phyloP scores from a whole-genome alignment of 2,888 invertebrate species.

The Drosophila mulleri region DNA sequence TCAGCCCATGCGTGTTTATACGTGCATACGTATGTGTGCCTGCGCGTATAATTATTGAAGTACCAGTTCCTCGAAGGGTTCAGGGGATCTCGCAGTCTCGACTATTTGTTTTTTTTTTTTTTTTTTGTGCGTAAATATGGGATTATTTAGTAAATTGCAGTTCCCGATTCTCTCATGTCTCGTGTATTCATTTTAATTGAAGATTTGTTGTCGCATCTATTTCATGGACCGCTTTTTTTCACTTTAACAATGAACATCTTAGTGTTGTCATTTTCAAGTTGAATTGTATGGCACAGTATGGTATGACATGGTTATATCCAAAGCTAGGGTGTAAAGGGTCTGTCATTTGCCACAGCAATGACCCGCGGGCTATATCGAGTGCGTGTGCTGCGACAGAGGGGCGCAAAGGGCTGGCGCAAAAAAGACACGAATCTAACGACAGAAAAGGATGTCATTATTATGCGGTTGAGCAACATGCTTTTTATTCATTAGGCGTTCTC shows the following conservation, averaged over 20 bases:
- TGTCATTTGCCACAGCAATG: constrained; percentile 45
- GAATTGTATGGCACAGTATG: constrained; percentile 56
- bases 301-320: constrained; percentile 48
- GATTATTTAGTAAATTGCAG: constrained; percentile 66
- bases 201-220: constrained; percentile 58
- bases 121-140: constrained; percentile 60
- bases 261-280: constrained; percentile 75
- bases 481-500: constrained; percentile 61
- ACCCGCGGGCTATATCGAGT: constrained; percentile 56
- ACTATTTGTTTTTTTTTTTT: too few species aligned
- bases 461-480: constrained; percentile 79
- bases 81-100: too few species aligned
- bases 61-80: too few species aligned
- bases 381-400: constrained; percentile 31
- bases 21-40: too few species aligned
- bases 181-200: constrained; percentile 69
- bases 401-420: background rate
- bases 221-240: constrained; percentile 11
- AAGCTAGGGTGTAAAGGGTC: constrained; percentile 38
- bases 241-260: constrained; percentile 41
- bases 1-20: too few species aligned
- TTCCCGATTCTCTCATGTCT: constrained; percentile 32
- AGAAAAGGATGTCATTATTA: constrained; percentile 79
- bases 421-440: constrained; percentile 45
- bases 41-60: too few species aligned